Evolutionary conservation across 2,888 invertebrate genomes (phyloP).

Genomic region (Gryllus longicercus): DNA sequence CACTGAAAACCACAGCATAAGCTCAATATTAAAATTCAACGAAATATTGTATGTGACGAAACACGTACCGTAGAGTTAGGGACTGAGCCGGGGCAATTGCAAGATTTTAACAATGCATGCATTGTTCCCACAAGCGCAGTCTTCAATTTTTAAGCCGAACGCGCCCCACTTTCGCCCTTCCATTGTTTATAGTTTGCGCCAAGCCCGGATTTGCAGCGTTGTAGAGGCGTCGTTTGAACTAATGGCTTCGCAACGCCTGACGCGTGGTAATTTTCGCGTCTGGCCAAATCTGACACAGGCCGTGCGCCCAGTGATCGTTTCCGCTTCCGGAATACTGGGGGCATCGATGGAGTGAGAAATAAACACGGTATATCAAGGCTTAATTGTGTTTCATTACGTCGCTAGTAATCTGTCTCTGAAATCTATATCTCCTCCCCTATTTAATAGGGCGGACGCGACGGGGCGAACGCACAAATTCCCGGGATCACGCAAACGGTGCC

Average conservation of each 20-base stretch:
- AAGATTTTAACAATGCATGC: background rate
- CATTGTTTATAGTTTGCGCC: background rate
- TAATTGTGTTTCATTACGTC: conserved; percentile 2
- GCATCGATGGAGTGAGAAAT: background rate
- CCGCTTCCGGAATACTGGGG: background rate
- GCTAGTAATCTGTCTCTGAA: background rate
- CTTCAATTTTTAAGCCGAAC: background rate
- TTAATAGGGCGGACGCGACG: background rate
- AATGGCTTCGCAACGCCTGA: background rate
- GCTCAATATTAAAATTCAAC: background rate
- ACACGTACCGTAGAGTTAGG: background rate
- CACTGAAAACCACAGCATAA: too few relatives aligned
- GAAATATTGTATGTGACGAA: background rate
- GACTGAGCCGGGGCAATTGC: background rate
- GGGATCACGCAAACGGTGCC: background rate
- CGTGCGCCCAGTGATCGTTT: background rate
- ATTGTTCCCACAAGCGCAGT: background rate
- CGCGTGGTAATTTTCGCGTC: background rate
- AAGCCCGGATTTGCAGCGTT: background rate
- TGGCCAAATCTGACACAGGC: background rate
- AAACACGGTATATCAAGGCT: conserved; percentile 3
- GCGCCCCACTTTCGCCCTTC: background rate
- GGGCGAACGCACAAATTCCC: background rate
- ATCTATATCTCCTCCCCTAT: conserved; percentile 11
- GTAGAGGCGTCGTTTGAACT: background rate